phyloP scores from a whole-genome alignment of 2,888 invertebrate species.

The Odontomyia ornata region DNA sequence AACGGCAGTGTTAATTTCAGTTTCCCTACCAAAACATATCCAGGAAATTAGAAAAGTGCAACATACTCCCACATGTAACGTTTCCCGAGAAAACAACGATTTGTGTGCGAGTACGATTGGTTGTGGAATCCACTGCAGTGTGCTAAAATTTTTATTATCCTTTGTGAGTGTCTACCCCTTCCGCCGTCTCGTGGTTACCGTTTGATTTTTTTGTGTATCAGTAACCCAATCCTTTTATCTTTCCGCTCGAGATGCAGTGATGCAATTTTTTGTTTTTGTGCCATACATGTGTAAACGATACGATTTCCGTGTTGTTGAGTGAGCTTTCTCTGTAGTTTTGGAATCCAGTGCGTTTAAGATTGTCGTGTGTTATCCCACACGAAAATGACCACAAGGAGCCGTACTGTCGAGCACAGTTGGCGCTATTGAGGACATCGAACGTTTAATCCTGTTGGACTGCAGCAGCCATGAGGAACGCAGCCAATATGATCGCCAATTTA shows the following conservation, averaged over 20 bases:
- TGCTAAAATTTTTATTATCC: constrained; percentile 18
- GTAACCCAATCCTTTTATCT: not conserved
- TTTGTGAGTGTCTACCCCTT: not conserved
- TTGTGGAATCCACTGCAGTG: constrained; percentile 10
- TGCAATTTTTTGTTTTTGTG: constrained; percentile 29
- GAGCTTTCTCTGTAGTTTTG: not conserved
- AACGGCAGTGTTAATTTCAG: not conserved
- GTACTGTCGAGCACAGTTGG: not conserved
- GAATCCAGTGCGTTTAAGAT: not conserved
- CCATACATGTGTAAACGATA: constrained; percentile 9
- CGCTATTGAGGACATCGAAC: constrained; percentile 27
- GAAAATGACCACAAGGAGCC: constrained; percentile 30
- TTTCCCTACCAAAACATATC: not conserved
- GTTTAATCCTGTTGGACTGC: not conserved
- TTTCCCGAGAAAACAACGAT: not conserved
- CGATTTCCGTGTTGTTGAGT: constrained; percentile 17
- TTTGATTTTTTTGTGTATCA: not conserved
- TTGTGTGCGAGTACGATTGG: not conserved
- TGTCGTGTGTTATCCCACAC: not conserved
- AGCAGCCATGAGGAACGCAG: constrained; percentile 45
- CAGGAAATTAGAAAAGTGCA: constrained; percentile 21
- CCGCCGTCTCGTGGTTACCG: not conserved
- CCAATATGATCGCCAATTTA: constrained; percentile 62
- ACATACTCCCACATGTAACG: not conserved
- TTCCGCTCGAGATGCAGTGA: constrained; percentile 22